A percentile compares a stretch with the other conserved stretches of the same genome.
phyloP scores from a whole-genome alignment of 2,888 invertebrate genomes.

The Noctua fimbriata region DNA sequence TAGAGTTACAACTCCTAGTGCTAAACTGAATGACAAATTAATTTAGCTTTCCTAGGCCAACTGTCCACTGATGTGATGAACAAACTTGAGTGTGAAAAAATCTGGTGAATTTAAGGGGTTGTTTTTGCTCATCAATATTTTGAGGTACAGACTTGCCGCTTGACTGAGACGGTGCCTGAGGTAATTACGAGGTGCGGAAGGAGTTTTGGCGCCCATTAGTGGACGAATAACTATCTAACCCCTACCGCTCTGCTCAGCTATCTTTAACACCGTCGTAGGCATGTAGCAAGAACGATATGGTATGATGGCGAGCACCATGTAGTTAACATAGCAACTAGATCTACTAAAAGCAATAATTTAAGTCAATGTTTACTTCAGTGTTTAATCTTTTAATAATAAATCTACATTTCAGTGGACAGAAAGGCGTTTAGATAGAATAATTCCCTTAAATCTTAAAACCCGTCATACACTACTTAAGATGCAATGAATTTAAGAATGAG shows the following conservation, averaged over 20 bases:
- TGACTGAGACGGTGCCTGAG: background rate
- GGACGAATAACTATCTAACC: background rate
- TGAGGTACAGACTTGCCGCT: background rate
- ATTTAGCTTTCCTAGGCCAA: slow-evolving; percentile 66
- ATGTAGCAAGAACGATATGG: background rate
- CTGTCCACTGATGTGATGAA: slow-evolving; percentile 47
- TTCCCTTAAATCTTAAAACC: slow-evolving; percentile 53
- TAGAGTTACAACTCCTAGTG: slow-evolving; percentile 74
- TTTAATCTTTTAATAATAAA: background rate
- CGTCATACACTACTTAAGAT: slow-evolving; percentile 65
- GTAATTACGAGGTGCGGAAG: background rate
- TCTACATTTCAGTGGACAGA: slow-evolving; percentile 48
- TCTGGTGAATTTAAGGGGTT: background rate
- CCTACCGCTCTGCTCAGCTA: background rate
- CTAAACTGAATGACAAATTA: slow-evolving; percentile 66
- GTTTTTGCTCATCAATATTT: slow-evolving; percentile 1
- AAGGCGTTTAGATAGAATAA: slow-evolving; percentile 64
- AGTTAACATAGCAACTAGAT: slow-evolving; percentile 6
- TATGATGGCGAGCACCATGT: background rate
- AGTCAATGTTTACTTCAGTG: slow-evolving; percentile 13
- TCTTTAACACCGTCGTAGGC: background rate
- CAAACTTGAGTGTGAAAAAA: background rate
- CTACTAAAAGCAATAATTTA: slow-evolving; percentile 15
- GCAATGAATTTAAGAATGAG: slow-evolving; percentile 28
- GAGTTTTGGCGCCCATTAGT: background rate